Percentiles rank a stretch among this genome's conserved stretches.
These are phyloP conservation scores for Phymorhynchus buccinoides DNA, from an alignment of 1,140 invertebrate species.

Conservation along the genomic window DNA sequence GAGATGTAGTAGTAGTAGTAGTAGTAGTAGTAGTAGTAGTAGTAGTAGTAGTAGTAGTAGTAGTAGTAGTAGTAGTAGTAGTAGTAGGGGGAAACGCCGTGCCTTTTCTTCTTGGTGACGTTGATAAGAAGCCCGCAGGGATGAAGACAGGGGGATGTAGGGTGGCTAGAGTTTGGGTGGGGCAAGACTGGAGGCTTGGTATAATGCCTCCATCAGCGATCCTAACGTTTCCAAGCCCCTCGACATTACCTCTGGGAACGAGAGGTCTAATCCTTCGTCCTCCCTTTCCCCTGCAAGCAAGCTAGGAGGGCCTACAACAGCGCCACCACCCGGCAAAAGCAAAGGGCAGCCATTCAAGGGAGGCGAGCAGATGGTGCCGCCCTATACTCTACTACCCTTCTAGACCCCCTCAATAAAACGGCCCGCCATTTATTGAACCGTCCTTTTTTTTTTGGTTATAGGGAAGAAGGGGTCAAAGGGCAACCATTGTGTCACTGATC, in stretches of 20 bases:
- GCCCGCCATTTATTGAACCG: conserved; percentile 45
- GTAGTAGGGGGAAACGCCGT: conserved; percentile 22
- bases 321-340: conserved; percentile 36
- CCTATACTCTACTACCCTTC: background rate
- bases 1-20: too few species aligned
- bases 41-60: too few species aligned
- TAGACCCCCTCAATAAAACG: conserved; percentile 40
- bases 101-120: conserved; percentile 31
- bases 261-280: conserved; percentile 36
- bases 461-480: conserved; percentile 41
- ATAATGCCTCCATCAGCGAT: conserved; percentile 47
- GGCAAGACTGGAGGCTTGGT: background rate
- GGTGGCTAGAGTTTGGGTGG: too few species aligned
- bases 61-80: too few species aligned
- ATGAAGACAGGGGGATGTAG: too few species aligned
- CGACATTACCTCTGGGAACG: conserved; percentile 44
- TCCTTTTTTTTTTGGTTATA: conserved; percentile 41
- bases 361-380: conserved; percentile 43
- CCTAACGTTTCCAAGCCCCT: conserved; percentile 18
- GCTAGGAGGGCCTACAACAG: conserved; percentile 30
- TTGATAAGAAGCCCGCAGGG: conserved; percentile 50
- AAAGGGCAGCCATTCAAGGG: conserved; percentile 40
- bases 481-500: conserved; percentile 34
- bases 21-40: too few species aligned
- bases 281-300: too few species aligned